Base-by-base conservation (phyloP, 1,140 invertebrate genomes). In the Drosophila mayri region DNA sequence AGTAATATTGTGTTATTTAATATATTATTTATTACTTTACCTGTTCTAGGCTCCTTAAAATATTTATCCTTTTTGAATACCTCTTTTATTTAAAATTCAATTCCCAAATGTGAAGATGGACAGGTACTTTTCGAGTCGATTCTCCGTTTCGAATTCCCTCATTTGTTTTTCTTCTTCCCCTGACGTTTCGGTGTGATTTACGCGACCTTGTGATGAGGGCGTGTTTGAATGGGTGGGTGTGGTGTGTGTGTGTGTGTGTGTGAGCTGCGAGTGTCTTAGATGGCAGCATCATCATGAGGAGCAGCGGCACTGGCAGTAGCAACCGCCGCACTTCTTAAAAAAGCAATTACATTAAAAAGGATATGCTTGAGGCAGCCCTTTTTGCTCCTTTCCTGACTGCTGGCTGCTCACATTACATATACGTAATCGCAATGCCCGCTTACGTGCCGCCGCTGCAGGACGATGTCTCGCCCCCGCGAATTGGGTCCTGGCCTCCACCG, bases 301-400 rank as follows among this genome's bases (percentile, higher is more conserved):
- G n/a, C 49, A 50, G 49, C 28, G 28, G 49, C 47, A 50, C 5
- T 50, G 47, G 59, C 57, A 63, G 52, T 32, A 44, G 59, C 44
- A 44, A 43, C 49, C 68, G 68, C 76, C 76, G 68, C 77, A 90
- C 88, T 91, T 90, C 87, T 90, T 90, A 91, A 90, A 90, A 90
- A 90, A 90, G 87, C 86, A 90, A 90, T 90, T 91, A 91, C 87
- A 90, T 90, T 90, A 91, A 90, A 90, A 90, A 90, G 86, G 81
- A 90, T 90, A 90, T 90, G 85, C 67, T 82, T 78, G 80, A 61
- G 73, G 80, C 80, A 86, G 82, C 84, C 85, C 61, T 87, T 88
- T 88, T 85, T 80, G 62, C 78, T 46, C 50, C 61, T 57, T 57
- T 68, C 44, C 73, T 50, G 46, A 54, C 30, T 61, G 60, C 52